Conservation (phyloP, 2,888 invertebrate genomes). For the Phengaris arion region DNA sequence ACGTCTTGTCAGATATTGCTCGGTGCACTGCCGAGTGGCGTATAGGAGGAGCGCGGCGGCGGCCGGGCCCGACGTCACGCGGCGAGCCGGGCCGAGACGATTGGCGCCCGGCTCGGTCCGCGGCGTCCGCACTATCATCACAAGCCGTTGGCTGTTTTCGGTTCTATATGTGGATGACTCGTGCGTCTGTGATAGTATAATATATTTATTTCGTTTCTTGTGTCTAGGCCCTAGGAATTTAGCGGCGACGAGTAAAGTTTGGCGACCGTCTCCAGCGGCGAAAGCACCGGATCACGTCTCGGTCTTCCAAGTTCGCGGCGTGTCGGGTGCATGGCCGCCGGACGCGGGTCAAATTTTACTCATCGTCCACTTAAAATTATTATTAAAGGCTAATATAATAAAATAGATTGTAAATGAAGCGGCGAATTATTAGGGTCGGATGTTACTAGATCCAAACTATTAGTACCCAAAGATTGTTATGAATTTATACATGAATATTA, state of each 20-base stretch:
- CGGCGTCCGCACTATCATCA: constrained; percentile 43
- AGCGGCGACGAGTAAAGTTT: constrained; percentile 66
- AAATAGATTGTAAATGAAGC: constrained; percentile 44
- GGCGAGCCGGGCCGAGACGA: background rate
- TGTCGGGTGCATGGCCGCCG: background rate
- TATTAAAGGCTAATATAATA: constrained; percentile 32
- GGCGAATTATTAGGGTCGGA: constrained; percentile 51
- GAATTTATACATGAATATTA: constrained; percentile 79
- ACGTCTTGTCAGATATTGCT: too few species aligned
- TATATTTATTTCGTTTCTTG: constrained; percentile 63
- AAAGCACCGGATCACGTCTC: background rate
- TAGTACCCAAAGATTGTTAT: constrained; percentile 80
- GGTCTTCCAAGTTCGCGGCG: background rate
- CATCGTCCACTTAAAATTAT: constrained; percentile 52
- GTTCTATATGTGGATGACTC: constrained; percentile 65
- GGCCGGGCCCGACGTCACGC: background rate
- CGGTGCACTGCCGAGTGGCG: too few species aligned
- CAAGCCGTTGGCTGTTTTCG: constrained; percentile 57
- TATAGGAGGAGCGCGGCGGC: background rate
- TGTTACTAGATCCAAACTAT: constrained; percentile 63
- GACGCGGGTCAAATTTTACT: constrained; percentile 57
- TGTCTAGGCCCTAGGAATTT: constrained; percentile 48
- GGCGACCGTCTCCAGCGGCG: constrained; percentile 35
- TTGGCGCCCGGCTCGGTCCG: background rate
- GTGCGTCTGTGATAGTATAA: constrained; percentile 73